Evolutionary conservation across 2,113 vertebrate genomes (phyloP), one percentile per base, ranked within the genome.

Genomic region (Cololabis saira): DNA sequence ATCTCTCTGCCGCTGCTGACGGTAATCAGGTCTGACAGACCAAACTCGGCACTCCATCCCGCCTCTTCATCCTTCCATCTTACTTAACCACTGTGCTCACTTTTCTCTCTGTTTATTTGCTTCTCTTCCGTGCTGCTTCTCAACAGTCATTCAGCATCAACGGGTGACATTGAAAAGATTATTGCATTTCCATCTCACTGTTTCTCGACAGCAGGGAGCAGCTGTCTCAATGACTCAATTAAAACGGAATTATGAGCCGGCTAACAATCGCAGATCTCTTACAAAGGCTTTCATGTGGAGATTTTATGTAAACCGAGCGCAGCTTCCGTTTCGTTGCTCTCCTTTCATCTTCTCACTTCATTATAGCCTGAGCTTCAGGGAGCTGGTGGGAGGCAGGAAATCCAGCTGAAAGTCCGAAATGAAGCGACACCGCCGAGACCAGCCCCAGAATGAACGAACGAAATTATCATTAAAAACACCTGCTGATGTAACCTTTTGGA

Each of bases 11-110:
- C 52, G 24, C 24, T 1, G 49, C 60, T 76, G 71, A 86, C 50
- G 48, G 67, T 85, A 61, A 89, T 87, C 82, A 84, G 67, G 53
- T 61, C 68, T 77, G 88, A 87, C 87, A 85, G 78, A 54, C 43
- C 61, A 81, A 81, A 76, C 61, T 63, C 67, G 30, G 54, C 18
- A 3, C 45, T 76, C 78, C 14, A 37, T 67, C 69, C 54, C 37
- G 60, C 47, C 81, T 66, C 66, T 37, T 67, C 72, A 60, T 79
- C 61, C 65, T 76, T 82, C 65, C 71, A 71, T 84, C 83, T 82
- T 63, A 76, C 65, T 74, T 84, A 78, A 77, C 82, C 71, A 48
- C 69, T 44, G 30, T n/a, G 22, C 57, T 77, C 80, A 61, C 63
- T 77, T 48, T n/a, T 60, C 64, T 65, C 33, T 65, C 80, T 67